These are phyloP conservation scores for Elephas maximus DNA, from an alignment of 2,113 vertebrate genomes.

Conservation along the genomic window DNA sequence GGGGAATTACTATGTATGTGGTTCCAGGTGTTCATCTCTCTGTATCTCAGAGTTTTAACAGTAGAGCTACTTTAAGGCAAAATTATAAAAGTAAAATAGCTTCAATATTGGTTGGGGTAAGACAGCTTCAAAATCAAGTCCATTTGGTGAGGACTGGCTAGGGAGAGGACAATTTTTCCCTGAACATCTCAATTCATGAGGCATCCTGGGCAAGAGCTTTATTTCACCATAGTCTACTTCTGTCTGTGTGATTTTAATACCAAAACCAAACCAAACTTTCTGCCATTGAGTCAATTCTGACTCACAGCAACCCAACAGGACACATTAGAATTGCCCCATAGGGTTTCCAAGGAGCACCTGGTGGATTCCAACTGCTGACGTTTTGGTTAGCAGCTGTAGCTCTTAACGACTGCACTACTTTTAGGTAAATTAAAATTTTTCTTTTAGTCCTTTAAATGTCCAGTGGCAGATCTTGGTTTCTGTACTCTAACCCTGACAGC, in stretches of 20 bases:
- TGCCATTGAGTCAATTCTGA: too few relatives aligned
- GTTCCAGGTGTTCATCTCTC: neutral
- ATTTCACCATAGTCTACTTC: neutral
- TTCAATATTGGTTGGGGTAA: neutral
- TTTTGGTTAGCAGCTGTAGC: too few relatives aligned
- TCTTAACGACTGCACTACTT: neutral
- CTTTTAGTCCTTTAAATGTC: neutral
- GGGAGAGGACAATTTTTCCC: conserved; percentile 19
- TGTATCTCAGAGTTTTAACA: neutral
- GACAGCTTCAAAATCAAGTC: neutral
- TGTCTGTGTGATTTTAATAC: neutral
- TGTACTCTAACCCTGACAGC: neutral
- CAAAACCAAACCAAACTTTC: too few relatives aligned
- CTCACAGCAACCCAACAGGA: too few relatives aligned
- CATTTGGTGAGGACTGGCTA: neutral
- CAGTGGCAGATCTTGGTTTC: neutral
- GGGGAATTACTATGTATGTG: neutral
- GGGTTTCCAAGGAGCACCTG: too few relatives aligned
- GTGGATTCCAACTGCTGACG: too few relatives aligned
- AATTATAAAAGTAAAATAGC: neutral
- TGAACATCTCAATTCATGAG: neutral
- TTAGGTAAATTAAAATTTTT: conserved; percentile 21
- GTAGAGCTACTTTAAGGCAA: conserved; percentile 10
- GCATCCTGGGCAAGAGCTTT: neutral
- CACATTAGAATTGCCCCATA: too few relatives aligned